Percentiles rank a stretch among this genome's conserved stretches.
Conservation (phyloP, 53 echinoderm and acorn worm species). For the Paelopatides confundens region DNA sequence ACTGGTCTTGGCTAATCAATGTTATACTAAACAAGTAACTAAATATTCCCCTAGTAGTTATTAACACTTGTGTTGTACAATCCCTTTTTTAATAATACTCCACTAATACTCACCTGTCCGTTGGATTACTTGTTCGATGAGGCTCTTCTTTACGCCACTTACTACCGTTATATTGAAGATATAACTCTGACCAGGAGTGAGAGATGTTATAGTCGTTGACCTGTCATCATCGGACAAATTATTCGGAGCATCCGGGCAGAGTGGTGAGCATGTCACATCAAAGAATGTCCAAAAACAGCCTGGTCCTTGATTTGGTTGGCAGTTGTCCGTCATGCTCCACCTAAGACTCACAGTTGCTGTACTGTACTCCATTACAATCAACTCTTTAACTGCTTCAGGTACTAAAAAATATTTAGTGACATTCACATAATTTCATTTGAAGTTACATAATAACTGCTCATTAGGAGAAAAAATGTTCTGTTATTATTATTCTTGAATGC, state of each 20-base stretch:
- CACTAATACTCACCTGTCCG: neutral
- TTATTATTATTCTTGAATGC: too few species aligned
- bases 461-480: too few species aligned
- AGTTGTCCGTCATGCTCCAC: neutral
- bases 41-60: too few species aligned
- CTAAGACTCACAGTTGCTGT: neutral
- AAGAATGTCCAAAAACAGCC: neutral
- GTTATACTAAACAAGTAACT: too few species aligned
- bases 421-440: too few species aligned
- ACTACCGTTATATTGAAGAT: neutral
- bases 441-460: too few species aligned
- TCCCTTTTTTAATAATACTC: too few species aligned
- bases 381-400: neutral
- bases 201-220: neutral
- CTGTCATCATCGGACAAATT: neutral
- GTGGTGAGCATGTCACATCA: neutral
- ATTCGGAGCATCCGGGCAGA: too few species aligned
- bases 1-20: too few species aligned
- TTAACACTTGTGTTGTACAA: too few species aligned
- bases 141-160: neutral
- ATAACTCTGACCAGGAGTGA: constrained; percentile 3
- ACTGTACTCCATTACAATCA: neutral
- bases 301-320: neutral
- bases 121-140: neutral
- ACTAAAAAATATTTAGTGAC: too few species aligned